A percentile compares a stretch with the other conserved stretches of the same genome.
phyloP scores from a whole-genome alignment of 92 coral and sea anemone genomes.

The Phenganax stokvisi region DNA sequence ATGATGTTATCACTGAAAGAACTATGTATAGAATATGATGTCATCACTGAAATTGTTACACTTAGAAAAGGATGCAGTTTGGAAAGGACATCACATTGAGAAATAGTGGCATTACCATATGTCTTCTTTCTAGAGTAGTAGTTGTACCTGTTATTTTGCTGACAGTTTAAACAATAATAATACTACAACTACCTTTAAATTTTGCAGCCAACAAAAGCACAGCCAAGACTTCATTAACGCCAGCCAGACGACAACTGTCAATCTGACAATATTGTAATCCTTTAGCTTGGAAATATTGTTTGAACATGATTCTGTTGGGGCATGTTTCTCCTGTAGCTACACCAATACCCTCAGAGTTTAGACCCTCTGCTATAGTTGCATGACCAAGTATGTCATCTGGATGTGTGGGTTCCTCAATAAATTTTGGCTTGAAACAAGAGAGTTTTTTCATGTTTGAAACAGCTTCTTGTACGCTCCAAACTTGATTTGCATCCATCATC shows the following conservation, averaged over 20 bases:
- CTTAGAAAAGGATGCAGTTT: too few species aligned
- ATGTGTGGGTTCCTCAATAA: constrained; percentile 98
- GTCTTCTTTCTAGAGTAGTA: too few species aligned
- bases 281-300: constrained; percentile 78
- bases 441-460: constrained; percentile 74
- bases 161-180: too few species aligned
- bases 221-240: constrained; percentile 80
- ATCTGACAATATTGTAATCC: constrained; percentile 95
- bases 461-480: constrained; percentile 88
- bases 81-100: too few species aligned
- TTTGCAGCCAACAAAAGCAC: constrained; percentile 88
- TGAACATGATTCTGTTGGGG: constrained; percentile 92
- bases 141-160: too few species aligned
- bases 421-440: constrained; percentile 78
- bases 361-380: constrained; percentile 79
- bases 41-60: too few species aligned
- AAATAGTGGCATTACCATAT: too few species aligned
- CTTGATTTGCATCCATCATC: constrained; percentile 98
- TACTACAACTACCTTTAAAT: constrained; percentile 60
- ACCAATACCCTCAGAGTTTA: constrained; percentile 78
- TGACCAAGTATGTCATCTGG: constrained; percentile 97
- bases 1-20: too few species aligned
- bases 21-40: too few species aligned
- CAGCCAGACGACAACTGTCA: constrained; percentile 96
- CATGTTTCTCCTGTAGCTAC: constrained; percentile 99